These are phyloP conservation scores for Mus musculus DNA, from an alignment of 2,113 vertebrate species.

Conservation along the genomic window GRCm39 chr4:70380501-70381000, in stretches of 20 bases:
- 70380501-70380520: constrained; percentile 34
- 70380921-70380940: constrained; percentile 11
- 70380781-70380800: constrained; percentile 48
- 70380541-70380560: constrained; percentile 1
- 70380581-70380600: constrained; percentile 17
- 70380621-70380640: constrained; percentile 18
- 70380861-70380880: not conserved
- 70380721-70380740: constrained; percentile 37
- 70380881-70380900: constrained; percentile 36
- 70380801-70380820: not conserved
- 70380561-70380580: constrained; percentile 13
- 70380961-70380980: constrained; percentile 36
- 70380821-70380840: not conserved
- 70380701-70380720: constrained; percentile 24
- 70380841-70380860: not conserved
- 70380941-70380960: constrained; percentile 39
- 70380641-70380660: constrained; percentile 15
- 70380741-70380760: constrained; percentile 12
- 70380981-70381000: not conserved
- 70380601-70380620: constrained; percentile 12
- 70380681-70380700: constrained; percentile 3
- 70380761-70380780: constrained; percentile 6
- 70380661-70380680: constrained; percentile 10
- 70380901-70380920: not conserved
- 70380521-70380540: constrained; percentile 23